Evolutionary conservation across 2,797 vertebrate species (phyloP), one percentile per base, ranked within the genome.

Genomic region (Cynodonichthys magdalenae): DNA sequence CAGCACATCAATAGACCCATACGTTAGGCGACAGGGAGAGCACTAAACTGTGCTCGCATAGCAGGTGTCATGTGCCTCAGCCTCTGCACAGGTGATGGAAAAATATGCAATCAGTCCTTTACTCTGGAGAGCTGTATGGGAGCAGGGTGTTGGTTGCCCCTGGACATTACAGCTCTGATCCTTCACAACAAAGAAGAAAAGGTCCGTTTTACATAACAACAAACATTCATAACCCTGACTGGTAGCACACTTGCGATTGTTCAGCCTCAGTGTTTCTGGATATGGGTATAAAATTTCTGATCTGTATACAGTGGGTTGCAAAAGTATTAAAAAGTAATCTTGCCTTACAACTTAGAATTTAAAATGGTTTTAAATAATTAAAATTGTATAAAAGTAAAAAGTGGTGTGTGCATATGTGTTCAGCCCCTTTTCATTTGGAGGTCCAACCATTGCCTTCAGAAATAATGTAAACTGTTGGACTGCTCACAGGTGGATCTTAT

Each of bases 1-100:
- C 79, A 82, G 85, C 84, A 80, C 87, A 93, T 93, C 92, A 92
- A 84, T 79, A 79, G 76, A 82, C 80, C 85, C 88, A 90, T 92
- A 92, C 87, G 88, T 92, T 91, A 93, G 82, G 81, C 80, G 83
- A 88, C 88, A 87, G 76, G 72, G 69, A 69, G 82, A 81, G 79
- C 80, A 75, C 87, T 86, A 80, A 81, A 89, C 82, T 75, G 72
- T 54, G 83, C 82, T 77, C 73, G 68, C 84, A 75, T 73, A 79
- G 82, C 89, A 84, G 87, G 84, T 90, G 90, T 85, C 87, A 80
- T 58, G 71, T 75, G 79, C 74, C 59, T 6, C 11, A 10, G 78
- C 77, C 73, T 75, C 66, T 55, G 79, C 70, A 80, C 85, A 85
- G 79, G 80, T 78, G 82, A 87, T 69, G 46, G 77, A 78, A 88